Evolutionary conservation across 2,113 vertebrate genomes (phyloP).

Genomic region (Ornithorhynchus anatinus): DNA sequence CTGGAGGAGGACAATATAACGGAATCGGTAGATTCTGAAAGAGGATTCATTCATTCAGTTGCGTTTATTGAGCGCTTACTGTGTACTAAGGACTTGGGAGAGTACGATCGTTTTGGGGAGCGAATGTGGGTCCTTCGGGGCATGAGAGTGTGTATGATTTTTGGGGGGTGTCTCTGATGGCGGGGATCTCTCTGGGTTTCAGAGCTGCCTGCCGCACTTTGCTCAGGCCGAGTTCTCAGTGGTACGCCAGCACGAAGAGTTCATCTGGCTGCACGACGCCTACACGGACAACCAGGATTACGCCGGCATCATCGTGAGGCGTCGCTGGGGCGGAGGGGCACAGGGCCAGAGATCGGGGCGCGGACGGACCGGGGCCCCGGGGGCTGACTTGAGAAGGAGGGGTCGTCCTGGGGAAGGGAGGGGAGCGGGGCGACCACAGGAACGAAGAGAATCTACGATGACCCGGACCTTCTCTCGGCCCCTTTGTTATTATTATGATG

Average conservation of each 20-base stretch:
- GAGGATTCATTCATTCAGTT: too few relatives aligned
- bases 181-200: not conserved
- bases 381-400: not conserved
- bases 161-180: not conserved
- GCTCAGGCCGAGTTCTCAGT: slow-evolving; percentile 11
- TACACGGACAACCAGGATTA: slow-evolving; percentile 36
- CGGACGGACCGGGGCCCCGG: not conserved
- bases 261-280: slow-evolving; percentile 42
- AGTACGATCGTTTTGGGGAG: not conserved
- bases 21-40: too few relatives aligned
- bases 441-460: too few relatives aligned
- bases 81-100: too few relatives aligned
- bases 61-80: too few relatives aligned
- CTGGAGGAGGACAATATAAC: too few relatives aligned
- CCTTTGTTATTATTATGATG: too few relatives aligned
- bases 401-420: not conserved
- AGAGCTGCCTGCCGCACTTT: slow-evolving; percentile 39
- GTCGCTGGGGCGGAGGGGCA: not conserved
- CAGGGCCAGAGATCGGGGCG: not conserved
- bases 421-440: too few relatives aligned
- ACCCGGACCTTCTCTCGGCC: too few relatives aligned
- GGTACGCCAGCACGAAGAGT: slow-evolving; percentile 19
- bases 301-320: slow-evolving; percentile 21
- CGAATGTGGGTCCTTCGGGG: not conserved
- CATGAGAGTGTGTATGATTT: not conserved